These are phyloP conservation scores for Puntigrus tetrazona DNA, from an alignment of 2,113 vertebrate genomes.

Conservation along the genomic window DNA sequence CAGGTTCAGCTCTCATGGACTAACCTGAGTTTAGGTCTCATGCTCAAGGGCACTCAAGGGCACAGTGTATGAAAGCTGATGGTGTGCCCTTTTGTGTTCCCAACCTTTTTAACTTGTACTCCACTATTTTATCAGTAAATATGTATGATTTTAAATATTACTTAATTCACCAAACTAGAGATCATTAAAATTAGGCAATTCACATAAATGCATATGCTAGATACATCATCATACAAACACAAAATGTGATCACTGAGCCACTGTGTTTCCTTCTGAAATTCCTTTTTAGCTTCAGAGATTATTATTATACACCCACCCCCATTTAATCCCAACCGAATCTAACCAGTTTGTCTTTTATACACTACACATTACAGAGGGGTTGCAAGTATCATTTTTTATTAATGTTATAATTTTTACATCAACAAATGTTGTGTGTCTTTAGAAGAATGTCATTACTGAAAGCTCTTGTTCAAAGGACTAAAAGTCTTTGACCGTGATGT, in stretches of 20 bases:
- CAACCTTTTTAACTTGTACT: not conserved
- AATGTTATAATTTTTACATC: not conserved
- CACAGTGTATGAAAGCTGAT: not conserved
- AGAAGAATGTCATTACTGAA: not conserved
- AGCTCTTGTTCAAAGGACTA: not conserved
- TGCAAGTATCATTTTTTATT: too few relatives aligned
- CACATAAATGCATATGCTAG: not conserved
- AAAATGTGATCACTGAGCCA: not conserved
- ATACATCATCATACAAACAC: not conserved
- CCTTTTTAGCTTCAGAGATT: not conserved
- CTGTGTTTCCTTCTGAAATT: not conserved
- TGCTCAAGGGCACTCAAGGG: not conserved
- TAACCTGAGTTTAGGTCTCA: not conserved
- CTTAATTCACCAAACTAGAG: not conserved
- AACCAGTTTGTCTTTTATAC: too few relatives aligned
- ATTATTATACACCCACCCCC: rapidly evolving
- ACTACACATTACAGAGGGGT: too few relatives aligned
- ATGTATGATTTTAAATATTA: not conserved
- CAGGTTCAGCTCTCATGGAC: not conserved
- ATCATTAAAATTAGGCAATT: not conserved
- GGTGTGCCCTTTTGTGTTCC: not conserved
- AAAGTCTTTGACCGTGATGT: not conserved
- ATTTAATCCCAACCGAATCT: not conserved
- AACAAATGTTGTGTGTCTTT: not conserved
- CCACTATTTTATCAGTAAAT: not conserved